Base-by-base conservation (phyloP, 1,140 invertebrate genomes). In the Hypsibius dujardini region DNA sequence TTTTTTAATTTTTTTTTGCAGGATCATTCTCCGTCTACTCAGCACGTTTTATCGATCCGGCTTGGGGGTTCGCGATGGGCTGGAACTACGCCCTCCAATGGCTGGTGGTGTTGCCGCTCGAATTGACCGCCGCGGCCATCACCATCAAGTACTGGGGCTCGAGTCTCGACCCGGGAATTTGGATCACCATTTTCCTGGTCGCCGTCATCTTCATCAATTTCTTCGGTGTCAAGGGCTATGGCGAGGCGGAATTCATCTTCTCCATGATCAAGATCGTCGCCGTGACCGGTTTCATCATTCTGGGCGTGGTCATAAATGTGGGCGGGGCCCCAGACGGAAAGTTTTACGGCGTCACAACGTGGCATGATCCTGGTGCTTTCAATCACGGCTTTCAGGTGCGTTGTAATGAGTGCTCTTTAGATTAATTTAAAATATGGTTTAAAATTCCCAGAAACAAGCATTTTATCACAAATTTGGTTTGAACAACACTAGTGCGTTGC, bases 81-180 rank as follows among this genome's bases (percentile, higher is more conserved):
- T 71, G 71, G 71, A 71, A 71, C 1, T 71, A 71, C 59, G 47
- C 47, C 12, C 62, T 59, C 15, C 47, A 69, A n/a, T 71, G 71
- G 71, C 47, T 67, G 45, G 71, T 71, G 3, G 47, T 67, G 2
- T n/a, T 69, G 3, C 47, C 71, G 14, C 47, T 71, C 15, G 71
- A 71, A 42, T 1, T 71, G 3, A 69, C 59, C 71, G 47, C 71
- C 2, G 71, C 71, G 12, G 47, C 47, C 45, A 56, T 71, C 15
- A 67, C 62, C 45, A 71, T 71, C 47, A 45, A 69, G 15, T 71
- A 71, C 59, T 71, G 71, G 71, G 40, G 14, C 14, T n/a, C 15
- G 15, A 47, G 47, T n/a, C 70, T 59, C 42, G n/a, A 56, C 45
- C 15, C 40, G 47, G 47, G 71, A 15, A 67, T 71, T 2, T 71